phyloP scores from a whole-genome alignment of 2,888 invertebrate species.

The Synanthedon tipuliformis region DNA sequence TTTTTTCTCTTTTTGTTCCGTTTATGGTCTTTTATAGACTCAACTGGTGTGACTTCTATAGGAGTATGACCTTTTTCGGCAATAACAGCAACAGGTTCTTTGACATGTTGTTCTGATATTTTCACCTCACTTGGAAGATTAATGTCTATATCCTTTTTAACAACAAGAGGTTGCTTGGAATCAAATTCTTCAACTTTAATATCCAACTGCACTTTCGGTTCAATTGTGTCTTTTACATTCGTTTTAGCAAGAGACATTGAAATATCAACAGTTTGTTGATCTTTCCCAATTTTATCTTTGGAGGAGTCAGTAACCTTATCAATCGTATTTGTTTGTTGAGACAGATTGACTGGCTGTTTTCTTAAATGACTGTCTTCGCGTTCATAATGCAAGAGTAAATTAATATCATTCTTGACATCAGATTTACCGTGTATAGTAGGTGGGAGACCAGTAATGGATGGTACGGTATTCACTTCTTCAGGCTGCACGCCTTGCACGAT shows the following conservation, averaged over 20 bases:
- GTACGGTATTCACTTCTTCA: constrained; percentile 27
- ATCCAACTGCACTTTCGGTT: constrained; percentile 38
- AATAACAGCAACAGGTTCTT: constrained; percentile 17
- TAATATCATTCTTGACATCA: constrained; percentile 24
- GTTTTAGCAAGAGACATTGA: constrained; percentile 42
- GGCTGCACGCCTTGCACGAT: constrained; percentile 21
- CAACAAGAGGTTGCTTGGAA: constrained; percentile 25
- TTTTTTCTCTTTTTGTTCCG: constrained; percentile 76
- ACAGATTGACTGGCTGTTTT: not conserved
- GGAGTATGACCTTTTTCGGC: constrained; percentile 45
- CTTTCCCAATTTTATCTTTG: constrained; percentile 10
- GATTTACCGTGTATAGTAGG: constrained; percentile 10
- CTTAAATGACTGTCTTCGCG: constrained; percentile 29
- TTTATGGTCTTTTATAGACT: constrained; percentile 48
- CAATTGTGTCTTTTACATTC: constrained; percentile 19
- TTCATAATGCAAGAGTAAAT: constrained; percentile 42
- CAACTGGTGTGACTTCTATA: constrained; percentile 17
- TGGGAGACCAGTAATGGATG: constrained; percentile 10
- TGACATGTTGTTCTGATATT: constrained; percentile 20
- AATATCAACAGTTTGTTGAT: constrained; percentile 40
- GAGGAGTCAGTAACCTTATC: not conserved
- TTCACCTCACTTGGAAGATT: constrained; percentile 38
- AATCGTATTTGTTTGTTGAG: not conserved
- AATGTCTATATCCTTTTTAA: constrained; percentile 50
- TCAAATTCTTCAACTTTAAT: constrained; percentile 41